phyloP scores from a whole-genome alignment of 2,888 invertebrate species.

The Polyommatus iphigenia region DNA sequence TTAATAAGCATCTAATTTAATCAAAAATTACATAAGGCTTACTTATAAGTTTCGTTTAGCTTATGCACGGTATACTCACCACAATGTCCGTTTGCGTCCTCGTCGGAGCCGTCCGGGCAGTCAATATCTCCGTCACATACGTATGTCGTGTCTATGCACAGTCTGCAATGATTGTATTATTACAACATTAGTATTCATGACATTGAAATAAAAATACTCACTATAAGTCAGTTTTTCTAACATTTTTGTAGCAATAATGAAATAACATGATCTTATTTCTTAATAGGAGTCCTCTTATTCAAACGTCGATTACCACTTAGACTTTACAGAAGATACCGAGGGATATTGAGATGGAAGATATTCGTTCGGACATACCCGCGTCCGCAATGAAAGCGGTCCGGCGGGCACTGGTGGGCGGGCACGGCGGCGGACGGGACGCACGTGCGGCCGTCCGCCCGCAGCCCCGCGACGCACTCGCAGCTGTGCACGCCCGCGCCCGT shows the following conservation, averaged over 20 bases:
- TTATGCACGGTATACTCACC: constrained; percentile 55
- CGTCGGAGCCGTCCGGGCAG: constrained; percentile 88
- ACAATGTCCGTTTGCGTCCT: constrained; percentile 83
- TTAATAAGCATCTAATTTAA: background rate
- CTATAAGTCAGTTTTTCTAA: too few species aligned
- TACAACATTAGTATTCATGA: background rate
- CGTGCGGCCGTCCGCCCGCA: constrained; percentile 44
- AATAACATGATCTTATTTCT: too few species aligned
- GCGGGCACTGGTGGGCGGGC: constrained; percentile 49
- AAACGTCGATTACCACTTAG: too few species aligned
- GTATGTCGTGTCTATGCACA: constrained; percentile 85
- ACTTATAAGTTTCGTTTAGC: background rate
- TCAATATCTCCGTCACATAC: constrained; percentile 88
- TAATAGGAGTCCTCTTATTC: too few species aligned
- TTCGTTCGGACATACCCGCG: constrained; percentile 49
- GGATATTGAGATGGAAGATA: too few species aligned
- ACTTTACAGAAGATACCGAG: too few species aligned
- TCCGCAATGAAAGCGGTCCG: constrained; percentile 77
- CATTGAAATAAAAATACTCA: too few species aligned
- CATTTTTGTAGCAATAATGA: too few species aligned
- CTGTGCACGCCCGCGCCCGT: constrained; percentile 82
- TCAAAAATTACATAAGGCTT: background rate
- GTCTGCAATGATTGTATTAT: constrained; percentile 51
- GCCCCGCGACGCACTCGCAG: constrained; percentile 65
- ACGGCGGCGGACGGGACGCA: constrained; percentile 47